Percentiles rank a stretch among this genome's conserved stretches.
Evolutionary conservation across 2,113 vertebrate genomes (phyloP).

Genomic region (Acrocephalus arundinaceus): DNA sequence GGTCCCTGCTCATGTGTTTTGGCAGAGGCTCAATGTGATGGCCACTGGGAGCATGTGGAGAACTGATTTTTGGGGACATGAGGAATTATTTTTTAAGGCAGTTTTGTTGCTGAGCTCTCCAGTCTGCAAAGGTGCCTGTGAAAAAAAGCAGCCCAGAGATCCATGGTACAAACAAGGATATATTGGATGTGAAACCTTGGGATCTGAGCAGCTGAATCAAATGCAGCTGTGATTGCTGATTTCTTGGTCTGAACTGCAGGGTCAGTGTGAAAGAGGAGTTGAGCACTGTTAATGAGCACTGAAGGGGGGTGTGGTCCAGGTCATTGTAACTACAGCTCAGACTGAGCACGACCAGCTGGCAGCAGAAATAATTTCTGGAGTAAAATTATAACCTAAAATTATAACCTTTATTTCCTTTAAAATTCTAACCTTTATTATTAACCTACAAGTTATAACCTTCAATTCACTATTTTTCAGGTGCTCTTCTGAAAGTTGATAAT

Average conservation of each 20-base stretch:
- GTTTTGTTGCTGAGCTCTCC: background rate
- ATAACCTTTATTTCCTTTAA: background rate
- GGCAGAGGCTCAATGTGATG: background rate
- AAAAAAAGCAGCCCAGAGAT: background rate
- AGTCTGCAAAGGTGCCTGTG: background rate
- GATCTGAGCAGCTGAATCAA: background rate
- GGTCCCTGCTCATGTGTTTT: accelerated
- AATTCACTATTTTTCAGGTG: background rate
- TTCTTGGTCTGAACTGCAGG: background rate
- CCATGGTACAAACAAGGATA: background rate
- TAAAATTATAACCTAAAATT: background rate
- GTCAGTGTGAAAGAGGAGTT: background rate
- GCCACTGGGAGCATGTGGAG: background rate
- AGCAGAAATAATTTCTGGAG: background rate
- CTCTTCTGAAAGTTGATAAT: background rate
- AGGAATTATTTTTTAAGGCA: background rate
- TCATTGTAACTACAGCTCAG: background rate
- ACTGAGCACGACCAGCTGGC: background rate
- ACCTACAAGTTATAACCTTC: background rate
- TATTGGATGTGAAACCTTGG: background rate
- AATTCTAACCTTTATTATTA: background rate
- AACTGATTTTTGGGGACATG: background rate
- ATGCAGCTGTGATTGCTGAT: background rate
- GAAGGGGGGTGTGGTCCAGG: background rate
- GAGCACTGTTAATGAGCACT: background rate